Conservation (phyloP, 1,140 invertebrate genomes). For the Eubasilissa regina region DNA sequence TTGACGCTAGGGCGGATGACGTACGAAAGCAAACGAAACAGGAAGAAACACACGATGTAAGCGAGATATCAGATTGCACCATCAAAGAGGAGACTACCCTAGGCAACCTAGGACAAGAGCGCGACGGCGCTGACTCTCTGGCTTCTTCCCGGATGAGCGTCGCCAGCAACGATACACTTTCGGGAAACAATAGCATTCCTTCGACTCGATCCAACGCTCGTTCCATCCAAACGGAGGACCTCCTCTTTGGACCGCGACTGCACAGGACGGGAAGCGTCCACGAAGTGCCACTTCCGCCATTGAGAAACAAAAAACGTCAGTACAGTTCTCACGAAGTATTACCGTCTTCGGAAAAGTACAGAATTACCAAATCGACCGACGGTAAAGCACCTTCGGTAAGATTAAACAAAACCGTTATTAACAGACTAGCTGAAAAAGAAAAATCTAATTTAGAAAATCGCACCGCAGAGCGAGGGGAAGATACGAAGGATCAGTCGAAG, state of each 20-base stretch:
- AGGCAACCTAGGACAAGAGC: constrained; percentile 61
- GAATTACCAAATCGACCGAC: constrained; percentile 60
- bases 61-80: constrained; percentile 49
- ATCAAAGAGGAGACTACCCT: constrained; percentile 66
- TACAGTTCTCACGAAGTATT: constrained; percentile 70
- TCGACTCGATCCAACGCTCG: constrained; percentile 61
- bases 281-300: constrained; percentile 65
- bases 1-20: neutral
- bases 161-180: constrained; percentile 54
- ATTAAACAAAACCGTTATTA: constrained; percentile 33
- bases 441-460: constrained; percentile 13
- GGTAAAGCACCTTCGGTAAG: constrained; percentile 60
- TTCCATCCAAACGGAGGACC: constrained; percentile 68
- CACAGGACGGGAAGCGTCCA: constrained; percentile 68
- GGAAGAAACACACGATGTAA: constrained; percentile 22
- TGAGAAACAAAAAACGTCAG: constrained; percentile 66
- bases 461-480: neutral
- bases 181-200: constrained; percentile 63
- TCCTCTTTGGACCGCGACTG: constrained; percentile 66
- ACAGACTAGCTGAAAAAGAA: constrained; percentile 34
- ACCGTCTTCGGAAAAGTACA: constrained; percentile 52
- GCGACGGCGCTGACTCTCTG: constrained; percentile 62
- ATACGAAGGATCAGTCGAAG: neutral
- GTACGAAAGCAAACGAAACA: neutral
- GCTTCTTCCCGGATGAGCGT: constrained; percentile 63